These are phyloP conservation scores for Contarinia nasturtii DNA, from an alignment of 1,140 invertebrate genomes.

Conservation along the genomic window DNA sequence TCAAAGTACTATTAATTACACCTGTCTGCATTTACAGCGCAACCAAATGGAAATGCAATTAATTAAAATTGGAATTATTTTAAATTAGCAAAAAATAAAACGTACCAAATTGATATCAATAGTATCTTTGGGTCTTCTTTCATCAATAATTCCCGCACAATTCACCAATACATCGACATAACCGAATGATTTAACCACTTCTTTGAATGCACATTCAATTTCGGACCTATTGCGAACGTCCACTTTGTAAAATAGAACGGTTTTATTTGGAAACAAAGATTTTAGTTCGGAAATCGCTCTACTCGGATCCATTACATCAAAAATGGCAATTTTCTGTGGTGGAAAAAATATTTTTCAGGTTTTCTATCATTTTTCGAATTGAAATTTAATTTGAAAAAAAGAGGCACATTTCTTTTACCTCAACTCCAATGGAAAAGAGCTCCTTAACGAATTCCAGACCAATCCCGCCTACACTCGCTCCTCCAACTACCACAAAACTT, in stretches of 20 bases:
- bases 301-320: conserved; percentile 19
- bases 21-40: conserved; percentile 18
- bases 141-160: conserved; percentile 35
- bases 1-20: conserved; percentile 19
- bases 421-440: background rate
- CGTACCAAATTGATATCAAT: conserved; percentile 28
- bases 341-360: background rate
- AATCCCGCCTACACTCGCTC: background rate
- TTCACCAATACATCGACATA: conserved; percentile 39
- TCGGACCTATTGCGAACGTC: conserved; percentile 21
- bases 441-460: background rate
- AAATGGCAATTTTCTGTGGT: conserved; percentile 14
- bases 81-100: background rate
- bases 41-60: too few species aligned
- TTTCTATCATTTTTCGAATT: background rate
- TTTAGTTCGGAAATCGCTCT: conserved; percentile 17
- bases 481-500: background rate
- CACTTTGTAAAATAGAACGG: conserved; percentile 18
- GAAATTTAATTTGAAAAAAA: too few species aligned
- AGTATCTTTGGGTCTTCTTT: conserved; percentile 24
- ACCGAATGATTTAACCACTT: conserved; percentile 20
- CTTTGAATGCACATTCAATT: conserved; percentile 19
- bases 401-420: too few species aligned
- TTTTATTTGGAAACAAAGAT: conserved; percentile 14
- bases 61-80: background rate